Conservation (phyloP, 2,797 vertebrate species). For the Acomys russatus region DNA sequence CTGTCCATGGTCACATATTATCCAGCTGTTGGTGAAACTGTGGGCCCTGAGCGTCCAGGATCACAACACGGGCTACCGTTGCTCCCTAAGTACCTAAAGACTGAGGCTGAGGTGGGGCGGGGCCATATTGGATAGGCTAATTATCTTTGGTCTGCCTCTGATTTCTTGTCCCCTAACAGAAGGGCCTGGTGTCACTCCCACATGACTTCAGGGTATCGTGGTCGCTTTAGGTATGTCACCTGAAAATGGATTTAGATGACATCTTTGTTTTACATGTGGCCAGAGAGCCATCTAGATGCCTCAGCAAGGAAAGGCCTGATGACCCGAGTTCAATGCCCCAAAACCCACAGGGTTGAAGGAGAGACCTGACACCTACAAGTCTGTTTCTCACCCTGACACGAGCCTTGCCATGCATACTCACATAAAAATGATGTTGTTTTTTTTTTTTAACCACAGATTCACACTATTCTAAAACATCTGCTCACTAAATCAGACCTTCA, state of each 20-base stretch:
- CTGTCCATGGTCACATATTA: background rate
- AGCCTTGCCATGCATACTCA: background rate
- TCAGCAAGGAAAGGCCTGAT: background rate
- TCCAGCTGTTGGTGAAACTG: background rate
- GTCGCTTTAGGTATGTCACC: background rate
- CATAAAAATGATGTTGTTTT: background rate
- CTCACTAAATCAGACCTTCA: background rate
- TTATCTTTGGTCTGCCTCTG: background rate
- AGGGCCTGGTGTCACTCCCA: background rate
- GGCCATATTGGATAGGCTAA: background rate
- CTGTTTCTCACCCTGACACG: too few species aligned
- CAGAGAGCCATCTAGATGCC: background rate
- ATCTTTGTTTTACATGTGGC: background rate
- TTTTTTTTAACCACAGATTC: background rate
- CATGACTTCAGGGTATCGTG: background rate
- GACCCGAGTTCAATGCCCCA: too few species aligned
- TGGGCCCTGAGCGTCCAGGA: background rate
- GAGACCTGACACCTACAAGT: too few species aligned
- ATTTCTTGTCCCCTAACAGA: background rate
- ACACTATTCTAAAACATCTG: background rate
- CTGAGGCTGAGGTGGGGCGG: background rate
- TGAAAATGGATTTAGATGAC: background rate
- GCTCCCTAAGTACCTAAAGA: background rate
- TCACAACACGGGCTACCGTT: background rate
- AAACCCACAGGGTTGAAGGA: background rate